Base-by-base conservation (phyloP, 2,113 vertebrate genomes). In the Pelodiscus sinensis region DNA sequence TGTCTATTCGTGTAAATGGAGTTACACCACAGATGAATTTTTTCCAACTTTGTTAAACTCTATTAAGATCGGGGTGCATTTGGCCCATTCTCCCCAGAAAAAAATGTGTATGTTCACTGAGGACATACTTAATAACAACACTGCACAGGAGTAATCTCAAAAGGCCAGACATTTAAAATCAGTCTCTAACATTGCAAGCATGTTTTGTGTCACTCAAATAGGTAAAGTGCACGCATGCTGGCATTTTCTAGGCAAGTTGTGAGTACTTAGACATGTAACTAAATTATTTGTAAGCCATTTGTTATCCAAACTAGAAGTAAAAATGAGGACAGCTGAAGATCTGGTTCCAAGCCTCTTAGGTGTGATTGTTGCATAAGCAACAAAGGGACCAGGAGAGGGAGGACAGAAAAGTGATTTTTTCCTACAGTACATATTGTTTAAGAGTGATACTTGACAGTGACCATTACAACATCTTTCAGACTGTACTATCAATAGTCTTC, bases 11-110 rank as follows among this genome's bases (percentile, higher is more conserved):
- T 65, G 31, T 65, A 65, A n/a, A n/a, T 65, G 29, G 29, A 65
- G 27, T 65, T 65, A n/a, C 29, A 65, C 62, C 29, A 65, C 14
- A n/a, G 62, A n/a, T 65, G 3, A 65, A 65, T 65, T 65, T 31
- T 65, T 31, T 65, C 62, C 19, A 68, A 84, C 92, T 25, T 4
- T 84, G 10, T 94, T 94, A 44, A 84, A 94, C 83, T 85, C 57
- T 79, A 0, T 89, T 94, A 94, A 90, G 85, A 90, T 93, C 19
- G 44, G 44, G n/a, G 14, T 93, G 90, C 90, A 88, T 57, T 79
- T 68, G 10, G 50, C 81, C 4, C 27, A 0, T 86, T 38, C 5
- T 94, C n/a, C 50, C 22, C 44, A 57, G 58, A 44, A 35, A 92
- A 92, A 94, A 91, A 83, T 14, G 11, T 2, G 9, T 35, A 11